phyloP scores from a whole-genome alignment of 2,888 invertebrate species.

The Drosophila merina region DNA sequence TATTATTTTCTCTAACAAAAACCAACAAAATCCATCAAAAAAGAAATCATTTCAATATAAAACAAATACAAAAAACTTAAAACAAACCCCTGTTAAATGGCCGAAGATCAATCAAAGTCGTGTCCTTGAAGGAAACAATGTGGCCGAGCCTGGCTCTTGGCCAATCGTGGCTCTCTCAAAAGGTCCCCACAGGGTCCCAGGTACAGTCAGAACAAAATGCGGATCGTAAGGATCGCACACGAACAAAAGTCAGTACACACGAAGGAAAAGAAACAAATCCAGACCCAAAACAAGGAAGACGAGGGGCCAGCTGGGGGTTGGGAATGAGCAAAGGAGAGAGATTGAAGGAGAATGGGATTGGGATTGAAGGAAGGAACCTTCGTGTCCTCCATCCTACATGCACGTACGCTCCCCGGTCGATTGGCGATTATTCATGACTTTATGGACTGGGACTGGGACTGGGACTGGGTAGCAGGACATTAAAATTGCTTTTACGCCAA shows the following conservation, averaged over 20 bases:
- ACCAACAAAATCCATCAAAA: neutral
- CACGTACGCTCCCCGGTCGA: slow-evolving; percentile 56
- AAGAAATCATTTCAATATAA: neutral
- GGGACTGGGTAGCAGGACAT: slow-evolving; percentile 75
- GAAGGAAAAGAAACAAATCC: slow-evolving; percentile 66
- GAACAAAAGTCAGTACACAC: slow-evolving; percentile 27
- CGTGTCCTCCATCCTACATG: slow-evolving; percentile 61
- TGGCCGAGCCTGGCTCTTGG: neutral
- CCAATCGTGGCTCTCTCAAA: no score
- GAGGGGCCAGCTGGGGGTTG: slow-evolving; percentile 7
- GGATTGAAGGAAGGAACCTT: slow-evolving; percentile 7
- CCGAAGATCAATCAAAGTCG: slow-evolving; percentile 12
- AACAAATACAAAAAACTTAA: neutral
- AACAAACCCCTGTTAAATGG: neutral
- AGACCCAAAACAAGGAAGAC: slow-evolving; percentile 11
- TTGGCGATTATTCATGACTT: slow-evolving; percentile 74
- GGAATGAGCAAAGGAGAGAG: slow-evolving; percentile 15
- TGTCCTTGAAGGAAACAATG: slow-evolving; percentile 6
- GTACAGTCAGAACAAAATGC: slow-evolving; percentile 59
- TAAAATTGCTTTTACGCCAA: slow-evolving; percentile 78
- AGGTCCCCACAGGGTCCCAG: slow-evolving; percentile 9
- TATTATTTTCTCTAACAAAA: no score
- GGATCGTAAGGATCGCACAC: slow-evolving; percentile 57
- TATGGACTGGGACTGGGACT: slow-evolving; percentile 43
- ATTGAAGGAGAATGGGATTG: slow-evolving; percentile 6